phyloP scores from a whole-genome alignment of 2,113 vertebrate genomes.

The Nestor notabilis region DNA sequence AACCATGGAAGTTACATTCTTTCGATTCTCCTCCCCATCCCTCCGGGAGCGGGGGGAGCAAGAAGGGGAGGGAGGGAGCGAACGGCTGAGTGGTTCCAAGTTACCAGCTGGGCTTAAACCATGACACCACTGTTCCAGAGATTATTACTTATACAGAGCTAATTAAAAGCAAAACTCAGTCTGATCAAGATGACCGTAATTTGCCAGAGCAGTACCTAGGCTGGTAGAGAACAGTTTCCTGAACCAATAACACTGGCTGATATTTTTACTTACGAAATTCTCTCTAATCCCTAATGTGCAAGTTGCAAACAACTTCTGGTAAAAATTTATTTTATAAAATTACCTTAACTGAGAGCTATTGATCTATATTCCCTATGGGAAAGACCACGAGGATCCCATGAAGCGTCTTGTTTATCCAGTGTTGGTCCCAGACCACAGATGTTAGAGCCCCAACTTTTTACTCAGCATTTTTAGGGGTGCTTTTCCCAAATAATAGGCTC shows the following conservation, averaged over 20 bases:
- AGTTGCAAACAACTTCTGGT: background rate
- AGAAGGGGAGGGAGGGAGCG: too few relatives aligned
- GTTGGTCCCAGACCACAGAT: background rate
- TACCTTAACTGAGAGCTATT: background rate
- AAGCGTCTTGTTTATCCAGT: background rate
- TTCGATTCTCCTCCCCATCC: too few relatives aligned
- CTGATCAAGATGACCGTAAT: background rate
- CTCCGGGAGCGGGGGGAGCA: too few relatives aligned
- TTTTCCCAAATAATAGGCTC: background rate
- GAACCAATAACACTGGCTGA: background rate
- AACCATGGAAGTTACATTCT: too few relatives aligned
- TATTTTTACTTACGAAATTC: background rate
- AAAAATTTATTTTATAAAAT: background rate
- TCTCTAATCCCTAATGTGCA: background rate
- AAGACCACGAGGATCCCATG: background rate
- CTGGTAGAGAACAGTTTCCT: background rate
- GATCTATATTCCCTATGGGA: background rate
- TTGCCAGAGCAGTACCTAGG: background rate
- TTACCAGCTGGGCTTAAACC: too few relatives aligned
- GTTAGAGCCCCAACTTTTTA: background rate
- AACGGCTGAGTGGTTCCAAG: too few relatives aligned
- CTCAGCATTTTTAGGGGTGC: background rate
- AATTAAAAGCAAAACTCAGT: background rate
- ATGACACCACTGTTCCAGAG: background rate
- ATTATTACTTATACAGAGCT: background rate